These are phyloP conservation scores for Thera britannica DNA, from an alignment of 2,888 invertebrate genomes.

Conservation along the genomic window DNA sequence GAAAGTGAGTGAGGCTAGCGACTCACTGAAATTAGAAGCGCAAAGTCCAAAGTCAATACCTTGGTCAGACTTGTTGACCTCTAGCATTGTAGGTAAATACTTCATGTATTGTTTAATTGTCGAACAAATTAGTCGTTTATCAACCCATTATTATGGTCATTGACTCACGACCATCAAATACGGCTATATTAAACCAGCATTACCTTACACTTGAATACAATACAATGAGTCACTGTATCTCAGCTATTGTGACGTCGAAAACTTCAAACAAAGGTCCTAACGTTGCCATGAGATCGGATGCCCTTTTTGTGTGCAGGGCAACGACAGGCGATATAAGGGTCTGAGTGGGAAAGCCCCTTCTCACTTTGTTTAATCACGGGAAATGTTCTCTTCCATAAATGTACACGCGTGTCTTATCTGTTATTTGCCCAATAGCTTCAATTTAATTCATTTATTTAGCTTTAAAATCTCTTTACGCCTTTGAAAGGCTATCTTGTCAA, in stretches of 20 bases:
- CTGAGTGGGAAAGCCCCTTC: conserved; percentile 28
- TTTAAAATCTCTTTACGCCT: background rate
- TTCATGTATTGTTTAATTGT: conserved; percentile 5
- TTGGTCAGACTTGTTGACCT: conserved; percentile 5
- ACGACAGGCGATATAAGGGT: conserved; percentile 32
- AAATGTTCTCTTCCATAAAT: background rate
- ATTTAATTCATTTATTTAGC: too few species aligned
- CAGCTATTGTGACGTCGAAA: conserved; percentile 24
- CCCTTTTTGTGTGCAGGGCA: conserved; percentile 34
- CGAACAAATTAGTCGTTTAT: conserved; percentile 6
- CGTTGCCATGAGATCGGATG: conserved; percentile 24
- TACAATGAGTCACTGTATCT: conserved; percentile 24
- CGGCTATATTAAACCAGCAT: conserved; percentile 3
- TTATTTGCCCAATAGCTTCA: conserved; percentile 2
- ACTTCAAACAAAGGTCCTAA: conserved; percentile 23
- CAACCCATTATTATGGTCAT: conserved; percentile 7
- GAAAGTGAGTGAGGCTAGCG: background rate
- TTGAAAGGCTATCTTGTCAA: background rate
- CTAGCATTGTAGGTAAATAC: conserved; percentile 8
- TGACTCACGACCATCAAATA: conserved; percentile 16
- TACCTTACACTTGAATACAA: conserved; percentile 3
- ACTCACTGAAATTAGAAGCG: background rate
- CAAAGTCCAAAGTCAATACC: conserved; percentile 5
- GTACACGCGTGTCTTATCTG: conserved; percentile 2
- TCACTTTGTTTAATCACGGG: conserved; percentile 17